Conservation (phyloP, 1,140 invertebrate genomes). For the Zaprionus kolodkinae region DNA sequence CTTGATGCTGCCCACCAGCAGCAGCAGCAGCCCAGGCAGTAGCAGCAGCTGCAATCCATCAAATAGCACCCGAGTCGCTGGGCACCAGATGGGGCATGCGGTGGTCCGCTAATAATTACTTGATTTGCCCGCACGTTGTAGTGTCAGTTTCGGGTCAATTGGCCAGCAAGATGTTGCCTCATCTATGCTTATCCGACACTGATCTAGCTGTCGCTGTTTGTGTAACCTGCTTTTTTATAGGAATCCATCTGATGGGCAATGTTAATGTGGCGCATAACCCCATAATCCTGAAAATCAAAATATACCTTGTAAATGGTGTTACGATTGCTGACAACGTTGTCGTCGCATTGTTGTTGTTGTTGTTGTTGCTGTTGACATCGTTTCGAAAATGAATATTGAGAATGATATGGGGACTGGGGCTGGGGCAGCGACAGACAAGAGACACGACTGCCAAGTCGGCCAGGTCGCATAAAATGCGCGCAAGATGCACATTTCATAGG, state of each 20-base stretch:
- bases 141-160: slow-evolving; percentile 64
- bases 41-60: slow-evolving; percentile 81
- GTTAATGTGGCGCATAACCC: slow-evolving; percentile 51
- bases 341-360: background rate
- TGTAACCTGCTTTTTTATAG: slow-evolving; percentile 3
- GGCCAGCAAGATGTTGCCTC: slow-evolving; percentile 40
- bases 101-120: slow-evolving; percentile 48
- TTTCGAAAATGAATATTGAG: slow-evolving; percentile 62
- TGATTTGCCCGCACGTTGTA: slow-evolving; percentile 39
- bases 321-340: background rate
- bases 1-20: slow-evolving; percentile 28
- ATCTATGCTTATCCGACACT: slow-evolving; percentile 20
- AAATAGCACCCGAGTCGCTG: slow-evolving; percentile 46
- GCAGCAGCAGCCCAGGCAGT: slow-evolving; percentile 37
- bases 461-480: slow-evolving; percentile 25
- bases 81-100: slow-evolving; percentile 17
- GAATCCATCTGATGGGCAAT: slow-evolving; percentile 43
- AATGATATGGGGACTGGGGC: slow-evolving; percentile 35
- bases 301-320: slow-evolving; percentile 3
- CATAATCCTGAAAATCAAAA: slow-evolving; percentile 57
- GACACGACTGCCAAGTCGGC: slow-evolving; percentile 54
- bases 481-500: slow-evolving; percentile 1
- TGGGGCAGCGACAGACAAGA: slow-evolving; percentile 37
- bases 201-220: slow-evolving; percentile 7
- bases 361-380: slow-evolving; percentile 53